phyloP scores from a whole-genome alignment of 2,888 invertebrate species.

The Xestobium rufovillosum region DNA sequence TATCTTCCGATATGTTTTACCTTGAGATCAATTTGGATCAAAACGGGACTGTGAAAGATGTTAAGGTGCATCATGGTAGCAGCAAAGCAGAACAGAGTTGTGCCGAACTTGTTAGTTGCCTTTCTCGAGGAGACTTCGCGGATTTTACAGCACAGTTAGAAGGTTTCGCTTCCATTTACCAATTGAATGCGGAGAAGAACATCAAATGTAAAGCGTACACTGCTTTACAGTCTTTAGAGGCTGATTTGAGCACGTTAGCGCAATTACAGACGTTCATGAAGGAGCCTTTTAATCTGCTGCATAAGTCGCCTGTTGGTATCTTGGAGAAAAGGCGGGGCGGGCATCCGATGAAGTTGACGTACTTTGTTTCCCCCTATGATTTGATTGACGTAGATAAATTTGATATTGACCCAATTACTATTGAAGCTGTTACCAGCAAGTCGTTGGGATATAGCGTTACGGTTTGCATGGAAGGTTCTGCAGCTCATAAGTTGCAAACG shows the following conservation, averaged over 20 bases:
- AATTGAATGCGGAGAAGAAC: conserved; percentile 90
- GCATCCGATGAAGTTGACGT: conserved; percentile 89
- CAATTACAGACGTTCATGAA: conserved; percentile 69
- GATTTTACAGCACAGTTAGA: conserved; percentile 92
- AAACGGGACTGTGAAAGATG: conserved; percentile 79
- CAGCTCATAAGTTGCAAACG: conserved; percentile 75
- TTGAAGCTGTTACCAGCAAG: conserved; percentile 62
- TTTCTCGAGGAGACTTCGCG: conserved; percentile 78
- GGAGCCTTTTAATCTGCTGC: conserved; percentile 65
- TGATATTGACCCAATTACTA: conserved; percentile 64
- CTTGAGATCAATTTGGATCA: conserved; percentile 83
- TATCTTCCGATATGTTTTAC: conserved; percentile 95
- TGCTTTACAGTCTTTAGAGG: conserved; percentile 85
- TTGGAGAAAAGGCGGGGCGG: conserved; percentile 77
- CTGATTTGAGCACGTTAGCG: conserved; percentile 75
- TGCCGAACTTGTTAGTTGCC: conserved; percentile 77
- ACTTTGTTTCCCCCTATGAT: conserved; percentile 91
- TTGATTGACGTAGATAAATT: conserved; percentile 70
- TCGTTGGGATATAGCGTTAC: conserved; percentile 81
- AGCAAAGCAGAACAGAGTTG: conserved; percentile 79
- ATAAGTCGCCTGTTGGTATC: conserved; percentile 84
- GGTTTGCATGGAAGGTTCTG: conserved; percentile 82
- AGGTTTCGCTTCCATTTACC: conserved; percentile 76
- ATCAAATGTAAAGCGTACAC: conserved; percentile 90
- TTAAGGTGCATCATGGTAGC: conserved; percentile 86